phyloP scores from a whole-genome alignment of 2,797 vertebrate genomes.

The Brachymystax lenok region DNA sequence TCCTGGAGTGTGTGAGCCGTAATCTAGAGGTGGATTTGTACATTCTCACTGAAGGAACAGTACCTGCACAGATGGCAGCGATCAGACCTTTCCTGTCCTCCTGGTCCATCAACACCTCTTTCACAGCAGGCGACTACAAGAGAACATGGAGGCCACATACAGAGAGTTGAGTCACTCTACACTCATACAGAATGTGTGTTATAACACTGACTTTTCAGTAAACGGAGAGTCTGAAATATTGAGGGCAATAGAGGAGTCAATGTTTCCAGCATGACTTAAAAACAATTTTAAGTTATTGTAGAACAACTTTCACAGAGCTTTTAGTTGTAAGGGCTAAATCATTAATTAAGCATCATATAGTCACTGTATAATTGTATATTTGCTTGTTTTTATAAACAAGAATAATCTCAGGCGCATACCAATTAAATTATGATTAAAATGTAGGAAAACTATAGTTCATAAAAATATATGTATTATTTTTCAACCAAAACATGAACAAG shows the following conservation, averaged over 20 bases:
- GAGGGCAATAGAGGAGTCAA: not conserved
- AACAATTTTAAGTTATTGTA: too few relatives aligned
- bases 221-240: not conserved
- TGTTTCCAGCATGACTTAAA: not conserved
- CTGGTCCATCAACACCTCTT: constrained; percentile 90
- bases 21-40: not conserved
- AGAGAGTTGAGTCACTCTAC: constrained; percentile 40
- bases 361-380: too few relatives aligned
- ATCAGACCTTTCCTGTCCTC: constrained; percentile 91
- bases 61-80: constrained; percentile 98
- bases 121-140: constrained; percentile 87
- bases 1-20: not conserved
- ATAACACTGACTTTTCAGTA: constrained; percentile 12
- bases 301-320: too few relatives aligned
- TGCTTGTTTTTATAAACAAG: too few relatives aligned
- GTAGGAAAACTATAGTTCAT: too few relatives aligned
- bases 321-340: too few relatives aligned
- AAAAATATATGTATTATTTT: too few relatives aligned
- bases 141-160: constrained; percentile 51
- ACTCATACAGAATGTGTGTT: constrained; percentile 14
- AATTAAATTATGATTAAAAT: too few relatives aligned
- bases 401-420: too few relatives aligned
- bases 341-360: too few relatives aligned
- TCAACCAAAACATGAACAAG: not conserved
- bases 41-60: constrained; percentile 28